Conservation (phyloP, 2,888 invertebrate genomes). For the Pyrrhia umbra region DNA sequence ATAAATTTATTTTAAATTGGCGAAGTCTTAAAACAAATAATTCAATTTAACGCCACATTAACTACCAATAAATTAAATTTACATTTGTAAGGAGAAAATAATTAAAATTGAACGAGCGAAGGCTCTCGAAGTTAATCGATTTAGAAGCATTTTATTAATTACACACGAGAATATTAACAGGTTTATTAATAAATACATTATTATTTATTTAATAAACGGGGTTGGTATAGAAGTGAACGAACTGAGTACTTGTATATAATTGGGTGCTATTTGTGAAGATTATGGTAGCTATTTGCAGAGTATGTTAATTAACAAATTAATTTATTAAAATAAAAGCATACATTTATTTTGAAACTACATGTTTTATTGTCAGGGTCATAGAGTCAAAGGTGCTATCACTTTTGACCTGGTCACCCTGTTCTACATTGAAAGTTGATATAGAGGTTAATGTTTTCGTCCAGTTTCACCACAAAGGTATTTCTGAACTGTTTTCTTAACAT, state of each 20-base stretch:
- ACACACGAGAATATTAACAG: conserved; percentile 4
- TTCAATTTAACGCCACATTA: background rate
- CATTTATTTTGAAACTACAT: conserved; percentile 5
- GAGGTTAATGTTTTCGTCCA: background rate
- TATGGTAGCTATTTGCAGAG: background rate
- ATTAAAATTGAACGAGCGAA: conserved; percentile 16
- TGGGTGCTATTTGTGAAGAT: conserved; percentile 8
- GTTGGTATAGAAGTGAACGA: conserved; percentile 17
- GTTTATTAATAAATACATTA: conserved; percentile 12
- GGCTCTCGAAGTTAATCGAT: conserved; percentile 8
- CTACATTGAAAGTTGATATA: background rate
- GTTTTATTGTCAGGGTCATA: background rate
- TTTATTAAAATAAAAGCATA: conserved; percentile 2
- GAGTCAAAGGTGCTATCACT: background rate
- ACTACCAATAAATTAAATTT: background rate
- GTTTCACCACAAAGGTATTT: background rate
- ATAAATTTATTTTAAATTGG: background rate
- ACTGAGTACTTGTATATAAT: conserved; percentile 28
- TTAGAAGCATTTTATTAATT: conserved; percentile 20
- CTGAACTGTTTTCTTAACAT: background rate
- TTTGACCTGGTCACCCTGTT: background rate
- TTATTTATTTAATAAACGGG: conserved; percentile 13
- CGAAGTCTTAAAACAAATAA: background rate
- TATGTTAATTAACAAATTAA: conserved; percentile 4
- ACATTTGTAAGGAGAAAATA: background rate